These are phyloP conservation scores for Lucinisca nassula DNA, from an alignment of 2,888 invertebrate genomes.

Conservation along the genomic window DNA sequence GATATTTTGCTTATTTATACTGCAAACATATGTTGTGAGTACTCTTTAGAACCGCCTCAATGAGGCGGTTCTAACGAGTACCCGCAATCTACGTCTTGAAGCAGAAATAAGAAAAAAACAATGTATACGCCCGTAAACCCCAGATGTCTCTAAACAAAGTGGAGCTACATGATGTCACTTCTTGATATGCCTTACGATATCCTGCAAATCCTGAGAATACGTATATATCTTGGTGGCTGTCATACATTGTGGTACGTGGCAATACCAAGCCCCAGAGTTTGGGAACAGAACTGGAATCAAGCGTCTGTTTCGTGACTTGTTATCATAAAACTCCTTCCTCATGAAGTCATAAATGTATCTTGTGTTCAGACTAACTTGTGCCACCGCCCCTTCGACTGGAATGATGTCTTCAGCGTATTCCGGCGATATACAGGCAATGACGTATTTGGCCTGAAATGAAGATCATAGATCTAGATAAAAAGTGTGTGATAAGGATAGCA, in stretches of 20 bases:
- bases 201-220: conserved; percentile 18
- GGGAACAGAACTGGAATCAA: conserved; percentile 55
- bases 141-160: too few relatives aligned
- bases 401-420: conserved; percentile 45
- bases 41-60: too few relatives aligned
- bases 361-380: conserved; percentile 46
- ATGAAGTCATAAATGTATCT: conserved; percentile 62
- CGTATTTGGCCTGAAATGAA: conserved; percentile 49
- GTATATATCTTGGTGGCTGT: conserved; percentile 39
- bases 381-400: neutral
- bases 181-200: conserved; percentile 22
- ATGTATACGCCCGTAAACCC: too few relatives aligned
- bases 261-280: conserved; percentile 19
- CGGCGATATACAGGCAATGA: conserved; percentile 56
- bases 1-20: too few relatives aligned
- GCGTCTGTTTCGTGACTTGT: conserved; percentile 42
- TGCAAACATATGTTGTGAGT: too few relatives aligned
- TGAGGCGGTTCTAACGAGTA: too few relatives aligned
- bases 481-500: too few relatives aligned
- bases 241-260: conserved; percentile 54
- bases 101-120: too few relatives aligned
- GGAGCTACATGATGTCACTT: too few relatives aligned
- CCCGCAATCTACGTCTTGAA: too few relatives aligned
- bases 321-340: conserved; percentile 44
- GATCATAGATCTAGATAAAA: too few relatives aligned